phyloP scores from a whole-genome alignment of 2,797 vertebrate genomes.

The Okamejei kenojei region DNA sequence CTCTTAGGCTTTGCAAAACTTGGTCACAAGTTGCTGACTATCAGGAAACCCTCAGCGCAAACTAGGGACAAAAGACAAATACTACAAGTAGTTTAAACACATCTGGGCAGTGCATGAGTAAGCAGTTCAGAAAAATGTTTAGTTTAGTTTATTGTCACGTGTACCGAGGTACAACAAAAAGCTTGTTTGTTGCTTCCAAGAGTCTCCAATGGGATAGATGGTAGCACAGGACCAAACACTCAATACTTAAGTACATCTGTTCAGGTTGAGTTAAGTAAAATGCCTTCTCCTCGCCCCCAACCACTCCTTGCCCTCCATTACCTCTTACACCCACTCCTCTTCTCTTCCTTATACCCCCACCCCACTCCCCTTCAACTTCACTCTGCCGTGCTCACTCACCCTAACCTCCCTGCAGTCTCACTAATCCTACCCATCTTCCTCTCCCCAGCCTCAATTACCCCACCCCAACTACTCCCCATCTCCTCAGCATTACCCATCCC shows the following conservation, averaged over 20 bases:
- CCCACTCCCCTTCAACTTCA: background rate
- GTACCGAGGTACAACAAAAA: too few relatives aligned
- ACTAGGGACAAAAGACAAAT: background rate
- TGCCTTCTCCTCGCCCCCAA: too few relatives aligned
- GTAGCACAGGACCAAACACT: too few relatives aligned
- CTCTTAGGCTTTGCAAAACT: background rate
- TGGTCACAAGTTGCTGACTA: background rate
- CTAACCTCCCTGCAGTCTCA: background rate
- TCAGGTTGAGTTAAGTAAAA: too few relatives aligned
- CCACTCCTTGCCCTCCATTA: too few relatives aligned
- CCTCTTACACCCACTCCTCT: too few relatives aligned
- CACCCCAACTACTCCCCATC: background rate
- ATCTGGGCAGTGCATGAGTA: background rate
- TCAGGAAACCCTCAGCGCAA: background rate
- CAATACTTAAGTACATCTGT: too few relatives aligned
- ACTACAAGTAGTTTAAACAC: background rate
- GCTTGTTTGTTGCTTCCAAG: too few relatives aligned
- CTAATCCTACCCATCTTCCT: background rate
- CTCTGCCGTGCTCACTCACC: background rate
- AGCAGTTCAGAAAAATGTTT: background rate
- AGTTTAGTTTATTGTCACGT: too few relatives aligned
- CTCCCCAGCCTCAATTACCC: background rate
- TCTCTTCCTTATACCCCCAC: too few relatives aligned
- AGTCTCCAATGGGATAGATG: too few relatives aligned
- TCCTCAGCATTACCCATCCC: background rate